These are phyloP conservation scores for Hirtodrosophila histrioides DNA, from an alignment of 2,888 invertebrate genomes.

Conservation along the genomic window DNA sequence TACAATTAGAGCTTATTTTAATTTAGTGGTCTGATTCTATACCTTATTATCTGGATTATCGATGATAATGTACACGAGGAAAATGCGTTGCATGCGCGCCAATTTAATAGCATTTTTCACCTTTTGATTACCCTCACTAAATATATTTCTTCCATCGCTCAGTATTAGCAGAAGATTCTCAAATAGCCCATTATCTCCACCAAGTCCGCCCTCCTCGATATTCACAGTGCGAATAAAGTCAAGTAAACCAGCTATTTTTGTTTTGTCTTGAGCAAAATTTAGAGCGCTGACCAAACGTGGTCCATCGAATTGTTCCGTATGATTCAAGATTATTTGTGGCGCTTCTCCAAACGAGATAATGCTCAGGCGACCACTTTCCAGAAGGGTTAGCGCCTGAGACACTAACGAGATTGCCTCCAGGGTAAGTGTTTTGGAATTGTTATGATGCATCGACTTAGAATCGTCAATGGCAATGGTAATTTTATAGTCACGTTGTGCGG, in stretches of 20 bases:
- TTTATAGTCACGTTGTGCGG: slow-evolving; percentile 97
- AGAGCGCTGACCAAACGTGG: slow-evolving; percentile 92
- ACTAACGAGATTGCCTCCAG: slow-evolving; percentile 97
- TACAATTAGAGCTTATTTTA: background rate
- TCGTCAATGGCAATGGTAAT: slow-evolving; percentile 98
- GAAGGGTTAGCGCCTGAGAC: slow-evolving; percentile 93
- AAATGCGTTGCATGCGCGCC: slow-evolving; percentile 92
- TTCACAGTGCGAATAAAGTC: slow-evolving; percentile 90
- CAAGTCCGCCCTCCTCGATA: slow-evolving; percentile 84
- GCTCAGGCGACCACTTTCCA: slow-evolving; percentile 97
- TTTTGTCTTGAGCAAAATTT: slow-evolving; percentile 95
- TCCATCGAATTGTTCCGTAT: slow-evolving; percentile 92
- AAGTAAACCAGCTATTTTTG: slow-evolving; percentile 92
- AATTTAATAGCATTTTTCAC: slow-evolving; percentile 92
- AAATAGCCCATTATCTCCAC: slow-evolving; percentile 83
- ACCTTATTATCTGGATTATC: slow-evolving; percentile 97
- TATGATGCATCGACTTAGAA: slow-evolving; percentile 95
- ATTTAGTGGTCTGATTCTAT: slow-evolving; percentile 2
- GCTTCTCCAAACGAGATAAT: slow-evolving; percentile 96
- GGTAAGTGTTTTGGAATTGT: slow-evolving; percentile 94
- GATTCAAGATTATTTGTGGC: slow-evolving; percentile 94
- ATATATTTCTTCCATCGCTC: slow-evolving; percentile 97
- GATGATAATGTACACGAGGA: slow-evolving; percentile 97
- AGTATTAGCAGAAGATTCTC: slow-evolving; percentile 92
- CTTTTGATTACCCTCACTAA: slow-evolving; percentile 92